These are phyloP conservation scores for Montipora foliosa DNA, from an alignment of 64 coral and sea anemone genomes.

Conservation along the genomic window DNA sequence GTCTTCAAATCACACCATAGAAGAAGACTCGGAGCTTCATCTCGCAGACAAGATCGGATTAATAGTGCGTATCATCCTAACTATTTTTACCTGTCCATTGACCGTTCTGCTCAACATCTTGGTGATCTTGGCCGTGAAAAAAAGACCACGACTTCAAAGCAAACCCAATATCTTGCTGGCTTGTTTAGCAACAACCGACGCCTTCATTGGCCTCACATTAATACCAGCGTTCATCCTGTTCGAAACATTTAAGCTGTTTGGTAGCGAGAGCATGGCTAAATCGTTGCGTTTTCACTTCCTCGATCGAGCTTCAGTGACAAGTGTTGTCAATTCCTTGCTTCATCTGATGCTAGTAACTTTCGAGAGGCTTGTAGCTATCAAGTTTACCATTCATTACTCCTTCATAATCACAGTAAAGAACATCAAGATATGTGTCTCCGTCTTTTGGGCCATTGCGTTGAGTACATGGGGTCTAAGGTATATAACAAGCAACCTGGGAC, in stretches of 20 bases:
- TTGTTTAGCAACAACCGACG: background rate
- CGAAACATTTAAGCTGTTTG: background rate
- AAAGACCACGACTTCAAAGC: background rate
- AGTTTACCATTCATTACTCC: background rate
- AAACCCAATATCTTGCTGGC: slow-evolving; percentile 2
- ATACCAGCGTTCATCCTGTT: background rate
- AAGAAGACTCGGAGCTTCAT: background rate
- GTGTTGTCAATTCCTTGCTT: background rate
- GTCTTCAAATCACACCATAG: background rate
- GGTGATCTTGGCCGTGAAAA: background rate
- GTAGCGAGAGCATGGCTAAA: too few relatives aligned
- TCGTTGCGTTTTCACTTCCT: too few relatives aligned
- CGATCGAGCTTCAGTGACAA: background rate
- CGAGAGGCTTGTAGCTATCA: slow-evolving; percentile 8
- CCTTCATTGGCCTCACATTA: background rate
- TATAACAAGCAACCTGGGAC: background rate
- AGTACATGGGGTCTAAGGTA: background rate
- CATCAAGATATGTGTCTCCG: background rate
- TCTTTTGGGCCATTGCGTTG: background rate
- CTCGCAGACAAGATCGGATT: too few relatives aligned
- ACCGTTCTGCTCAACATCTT: background rate
- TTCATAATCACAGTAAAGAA: background rate
- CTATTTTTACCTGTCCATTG: background rate
- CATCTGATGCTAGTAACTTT: background rate
- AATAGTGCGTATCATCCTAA: background rate